Conservation (phyloP, 2,888 invertebrate genomes). For the Vesta saturnalis region DNA sequence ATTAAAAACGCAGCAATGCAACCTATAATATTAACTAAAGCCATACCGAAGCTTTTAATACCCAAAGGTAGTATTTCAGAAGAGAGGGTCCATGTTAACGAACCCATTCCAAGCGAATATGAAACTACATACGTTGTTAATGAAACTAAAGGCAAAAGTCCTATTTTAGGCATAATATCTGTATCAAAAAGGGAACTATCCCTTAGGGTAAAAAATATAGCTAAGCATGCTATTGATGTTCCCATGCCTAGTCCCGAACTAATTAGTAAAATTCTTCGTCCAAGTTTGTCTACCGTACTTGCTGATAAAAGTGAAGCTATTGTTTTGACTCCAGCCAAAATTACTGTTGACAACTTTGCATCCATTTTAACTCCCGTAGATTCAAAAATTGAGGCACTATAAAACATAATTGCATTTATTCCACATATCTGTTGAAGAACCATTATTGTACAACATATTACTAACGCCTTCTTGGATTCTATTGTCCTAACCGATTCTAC, state of each 20-base stretch:
- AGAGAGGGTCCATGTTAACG: conserved; percentile 88
- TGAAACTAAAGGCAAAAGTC: conserved; percentile 79
- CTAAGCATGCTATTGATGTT: conserved; percentile 73
- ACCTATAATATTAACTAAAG: conserved; percentile 82
- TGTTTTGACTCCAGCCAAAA: conserved; percentile 85
- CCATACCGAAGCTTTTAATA: conserved; percentile 79
- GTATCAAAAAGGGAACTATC: conserved; percentile 53
- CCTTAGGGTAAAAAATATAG: conserved; percentile 72
- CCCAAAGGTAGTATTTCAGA: conserved; percentile 84
- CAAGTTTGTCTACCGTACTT: conserved; percentile 81
- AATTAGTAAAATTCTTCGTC: conserved; percentile 80
- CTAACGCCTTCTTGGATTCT: conserved; percentile 70
- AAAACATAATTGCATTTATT: conserved; percentile 86
- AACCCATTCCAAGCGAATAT: conserved; percentile 86
- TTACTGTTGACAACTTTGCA: conserved; percentile 72
- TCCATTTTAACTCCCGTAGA: conserved; percentile 70
- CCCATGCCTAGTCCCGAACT: conserved; percentile 77
- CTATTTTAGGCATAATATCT: conserved; percentile 65
- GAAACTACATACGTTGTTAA: conserved; percentile 79
- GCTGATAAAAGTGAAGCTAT: conserved; percentile 79
- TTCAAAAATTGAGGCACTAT: conserved; percentile 77
- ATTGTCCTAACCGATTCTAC: conserved; percentile 67
- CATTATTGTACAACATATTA: conserved; percentile 83
- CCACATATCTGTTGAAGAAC: conserved; percentile 89
- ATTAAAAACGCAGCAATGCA: conserved; percentile 85